A percentile compares a stretch with the other conserved stretches of the same genome.
These are phyloP conservation scores for Selene dorsalis DNA, from an alignment of 2,797 vertebrate species.

Conservation along the genomic window DNA sequence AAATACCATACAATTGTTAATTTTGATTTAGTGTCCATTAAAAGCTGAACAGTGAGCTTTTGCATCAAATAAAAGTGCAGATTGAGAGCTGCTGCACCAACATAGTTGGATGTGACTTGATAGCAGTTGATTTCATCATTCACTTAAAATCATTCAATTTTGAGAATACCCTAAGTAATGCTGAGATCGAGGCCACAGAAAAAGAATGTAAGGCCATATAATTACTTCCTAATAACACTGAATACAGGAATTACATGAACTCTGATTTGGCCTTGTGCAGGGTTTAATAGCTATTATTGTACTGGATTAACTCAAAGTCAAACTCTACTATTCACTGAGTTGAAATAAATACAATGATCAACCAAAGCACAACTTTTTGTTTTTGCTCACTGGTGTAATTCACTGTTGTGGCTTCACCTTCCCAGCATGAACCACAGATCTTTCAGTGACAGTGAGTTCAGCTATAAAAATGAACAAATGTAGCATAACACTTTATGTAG, in stretches of 20 bases:
- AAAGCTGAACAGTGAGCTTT: neutral
- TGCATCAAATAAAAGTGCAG: neutral
- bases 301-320: neutral
- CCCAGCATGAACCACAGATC: constrained; percentile 4
- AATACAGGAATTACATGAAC: neutral
- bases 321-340: neutral
- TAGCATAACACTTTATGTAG: neutral
- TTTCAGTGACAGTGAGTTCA: neutral
- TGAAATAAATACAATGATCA: constrained; percentile 14
- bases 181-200: neutral
- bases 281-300: neutral
- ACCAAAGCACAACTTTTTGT: too few species aligned
- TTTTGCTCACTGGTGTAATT: neutral
- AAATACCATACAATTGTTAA: neutral
- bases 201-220: neutral
- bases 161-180: neutral
- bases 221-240: neutral
- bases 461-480: neutral
- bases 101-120: neutral
- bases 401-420: neutral
- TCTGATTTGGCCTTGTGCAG: neutral
- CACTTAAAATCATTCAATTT: neutral
- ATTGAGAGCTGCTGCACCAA: neutral
- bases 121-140: neutral
- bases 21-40: neutral